These are phyloP conservation scores for Coluber constrictor DNA, from an alignment of 2,797 vertebrate genomes.

Conservation along the genomic window DNA sequence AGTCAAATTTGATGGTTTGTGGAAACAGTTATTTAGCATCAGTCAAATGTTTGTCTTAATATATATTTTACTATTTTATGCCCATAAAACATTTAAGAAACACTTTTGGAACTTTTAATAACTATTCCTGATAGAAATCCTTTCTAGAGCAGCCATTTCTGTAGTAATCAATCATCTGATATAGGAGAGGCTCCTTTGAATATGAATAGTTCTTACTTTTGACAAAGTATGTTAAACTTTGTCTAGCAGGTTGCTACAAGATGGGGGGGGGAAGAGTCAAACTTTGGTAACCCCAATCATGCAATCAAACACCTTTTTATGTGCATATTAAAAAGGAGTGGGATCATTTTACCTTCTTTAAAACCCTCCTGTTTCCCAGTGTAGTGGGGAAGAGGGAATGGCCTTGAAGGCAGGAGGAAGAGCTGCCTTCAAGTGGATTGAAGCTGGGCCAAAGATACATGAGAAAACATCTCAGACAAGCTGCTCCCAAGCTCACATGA, in stretches of 20 bases:
- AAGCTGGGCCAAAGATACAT: not conserved
- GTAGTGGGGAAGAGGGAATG: not conserved
- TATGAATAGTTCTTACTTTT: not conserved
- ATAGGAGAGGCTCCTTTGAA: not conserved
- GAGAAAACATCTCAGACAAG: not conserved
- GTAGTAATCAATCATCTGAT: not conserved
- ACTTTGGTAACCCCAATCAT: not conserved
- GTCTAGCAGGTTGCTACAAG: not conserved
- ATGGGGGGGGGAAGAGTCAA: not conserved
- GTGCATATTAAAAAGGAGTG: not conserved
- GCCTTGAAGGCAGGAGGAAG: not conserved
- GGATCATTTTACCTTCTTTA: not conserved
- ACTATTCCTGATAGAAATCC: not conserved
- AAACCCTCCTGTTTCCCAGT: not conserved
- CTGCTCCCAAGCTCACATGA: not conserved
- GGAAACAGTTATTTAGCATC: not conserved
- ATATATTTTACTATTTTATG: not conserved
- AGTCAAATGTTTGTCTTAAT: not conserved
- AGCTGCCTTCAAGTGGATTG: not conserved
- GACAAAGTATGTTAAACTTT: not conserved
- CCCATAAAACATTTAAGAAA: not conserved
- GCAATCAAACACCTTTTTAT: not conserved
- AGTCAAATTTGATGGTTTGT: not conserved
- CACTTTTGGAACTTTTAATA: not conserved
- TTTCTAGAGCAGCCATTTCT: not conserved